Conservation (phyloP, 1,140 invertebrate genomes). For the Drosophila kohkoa region DNA sequence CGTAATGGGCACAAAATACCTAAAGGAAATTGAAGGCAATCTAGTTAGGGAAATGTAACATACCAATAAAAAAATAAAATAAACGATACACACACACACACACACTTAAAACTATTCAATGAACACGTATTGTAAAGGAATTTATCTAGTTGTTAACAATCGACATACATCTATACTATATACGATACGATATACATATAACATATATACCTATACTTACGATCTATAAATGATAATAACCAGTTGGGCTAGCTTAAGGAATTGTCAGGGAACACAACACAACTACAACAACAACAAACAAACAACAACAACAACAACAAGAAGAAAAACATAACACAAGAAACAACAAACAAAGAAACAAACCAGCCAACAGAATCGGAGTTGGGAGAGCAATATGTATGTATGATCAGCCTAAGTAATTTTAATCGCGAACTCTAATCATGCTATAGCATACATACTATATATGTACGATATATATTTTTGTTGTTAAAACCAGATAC, state of each 20-base stretch:
- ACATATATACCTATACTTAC: not conserved
- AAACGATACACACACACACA: conserved; percentile 8
- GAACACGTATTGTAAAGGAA: conserved; percentile 59
- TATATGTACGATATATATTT: conserved; percentile 46
- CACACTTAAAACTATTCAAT: conserved; percentile 6
- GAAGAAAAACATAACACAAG: not conserved
- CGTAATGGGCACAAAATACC: conserved; percentile 60
- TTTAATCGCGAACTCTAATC: conserved; percentile 26
- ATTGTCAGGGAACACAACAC: conserved; percentile 77
- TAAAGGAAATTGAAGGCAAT: conserved; percentile 79
- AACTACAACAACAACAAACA: conserved; percentile 3
- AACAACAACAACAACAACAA: not conserved
- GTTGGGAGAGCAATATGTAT: conserved; percentile 58
- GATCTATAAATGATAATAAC: conserved; percentile 16
- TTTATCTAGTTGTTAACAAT: conserved; percentile 63
- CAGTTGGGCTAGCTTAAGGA: conserved; percentile 58
- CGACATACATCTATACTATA: conserved; percentile 12
- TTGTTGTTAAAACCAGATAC: conserved; percentile 45
- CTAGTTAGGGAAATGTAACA: conserved; percentile 75
- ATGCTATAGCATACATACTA: conserved; percentile 47
- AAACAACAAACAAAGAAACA: not conserved
- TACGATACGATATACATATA: conserved; percentile 1
- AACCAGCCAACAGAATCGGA: conserved; percentile 10
- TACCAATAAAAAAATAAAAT: conserved; percentile 17
- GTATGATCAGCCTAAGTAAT: conserved; percentile 37